phyloP scores from a whole-genome alignment of 2,888 invertebrate species.

The Tethea ocularis region DNA sequence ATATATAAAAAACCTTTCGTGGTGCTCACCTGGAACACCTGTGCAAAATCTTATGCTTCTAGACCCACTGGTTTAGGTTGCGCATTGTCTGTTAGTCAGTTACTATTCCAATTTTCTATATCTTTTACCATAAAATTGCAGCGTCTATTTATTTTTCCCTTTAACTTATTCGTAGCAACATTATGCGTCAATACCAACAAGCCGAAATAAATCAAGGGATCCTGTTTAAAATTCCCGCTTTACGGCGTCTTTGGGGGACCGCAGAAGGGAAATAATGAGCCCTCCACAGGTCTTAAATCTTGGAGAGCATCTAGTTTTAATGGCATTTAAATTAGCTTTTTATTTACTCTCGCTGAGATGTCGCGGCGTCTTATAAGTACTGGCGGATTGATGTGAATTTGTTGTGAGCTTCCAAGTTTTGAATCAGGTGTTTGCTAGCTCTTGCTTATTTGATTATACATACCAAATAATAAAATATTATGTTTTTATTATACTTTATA shows the following conservation, averaged over 20 bases:
- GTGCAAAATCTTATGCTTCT: no score
- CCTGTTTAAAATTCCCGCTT: conserved; percentile 32
- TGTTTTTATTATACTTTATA: no score
- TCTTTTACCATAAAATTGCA: neutral
- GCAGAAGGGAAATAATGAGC: conserved; percentile 51
- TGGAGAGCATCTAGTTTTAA: conserved; percentile 74
- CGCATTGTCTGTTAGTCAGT: no score
- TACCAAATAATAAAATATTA: neutral
- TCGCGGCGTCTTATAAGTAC: conserved; percentile 9
- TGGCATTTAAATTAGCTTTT: conserved; percentile 82
- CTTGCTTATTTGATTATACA: neutral
- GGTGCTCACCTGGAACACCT: no score
- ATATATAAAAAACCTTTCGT: no score
- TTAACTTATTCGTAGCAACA: conserved; percentile 7
- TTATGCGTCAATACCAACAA: conserved; percentile 30
- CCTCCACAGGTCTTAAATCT: conserved; percentile 60
- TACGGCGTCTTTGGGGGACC: conserved; percentile 28
- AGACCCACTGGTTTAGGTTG: no score
- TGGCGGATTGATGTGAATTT: conserved; percentile 14
- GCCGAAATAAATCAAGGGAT: conserved; percentile 30
- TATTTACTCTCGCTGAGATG: conserved; percentile 59
- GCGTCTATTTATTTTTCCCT: conserved; percentile 8
- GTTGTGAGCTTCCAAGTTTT: conserved; percentile 12
- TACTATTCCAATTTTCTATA: no score
- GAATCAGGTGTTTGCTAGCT: neutral